Conservation (phyloP, 1,140 invertebrate genomes). For the Trachelipus rathkii region DNA sequence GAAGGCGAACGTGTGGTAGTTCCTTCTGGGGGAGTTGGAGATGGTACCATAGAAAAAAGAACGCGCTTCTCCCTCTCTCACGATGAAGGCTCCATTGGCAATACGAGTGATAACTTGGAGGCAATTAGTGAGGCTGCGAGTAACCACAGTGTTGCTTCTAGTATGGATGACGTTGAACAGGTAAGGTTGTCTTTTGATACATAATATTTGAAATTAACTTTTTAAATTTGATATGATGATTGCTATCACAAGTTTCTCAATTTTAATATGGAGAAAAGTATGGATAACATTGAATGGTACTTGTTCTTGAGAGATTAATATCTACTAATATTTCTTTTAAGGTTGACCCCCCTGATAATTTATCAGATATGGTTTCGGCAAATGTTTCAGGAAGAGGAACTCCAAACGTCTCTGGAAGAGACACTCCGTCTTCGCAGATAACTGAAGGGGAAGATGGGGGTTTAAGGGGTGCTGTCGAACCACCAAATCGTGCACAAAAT, state of each 20-base stretch:
- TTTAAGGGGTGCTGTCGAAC: slow-evolving; percentile 56
- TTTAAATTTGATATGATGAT: no score
- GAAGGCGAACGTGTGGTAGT: slow-evolving; percentile 45
- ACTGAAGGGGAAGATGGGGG: slow-evolving; percentile 38
- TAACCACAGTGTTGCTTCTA: slow-evolving; percentile 90
- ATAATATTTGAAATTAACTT: no score
- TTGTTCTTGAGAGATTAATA: no score
- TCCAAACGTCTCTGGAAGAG: slow-evolving; percentile 86
- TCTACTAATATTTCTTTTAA: slow-evolving; percentile 3
- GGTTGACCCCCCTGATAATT: slow-evolving; percentile 62
- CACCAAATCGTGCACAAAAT: slow-evolving; percentile 50
- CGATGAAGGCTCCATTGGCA: slow-evolving; percentile 77
- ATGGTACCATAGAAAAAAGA: slow-evolving; percentile 47
- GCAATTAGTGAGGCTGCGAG: slow-evolving; percentile 90
- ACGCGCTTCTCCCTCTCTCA: slow-evolving; percentile 72
- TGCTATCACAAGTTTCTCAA: no score
- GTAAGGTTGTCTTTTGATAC: background rate
- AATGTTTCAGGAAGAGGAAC: slow-evolving; percentile 82
- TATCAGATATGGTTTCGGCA: slow-evolving; percentile 88
- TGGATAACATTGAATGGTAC: no score
- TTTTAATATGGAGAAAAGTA: no score
- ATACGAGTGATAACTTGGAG: slow-evolving; percentile 88
- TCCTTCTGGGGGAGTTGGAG: slow-evolving; percentile 24
- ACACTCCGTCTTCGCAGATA: slow-evolving; percentile 85
- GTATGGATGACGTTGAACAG: slow-evolving; percentile 66